Percentiles rank a stretch among this genome's conserved stretches.
phyloP scores from a whole-genome alignment of 2,888 invertebrate genomes.

The Aplocera efformata region DNA sequence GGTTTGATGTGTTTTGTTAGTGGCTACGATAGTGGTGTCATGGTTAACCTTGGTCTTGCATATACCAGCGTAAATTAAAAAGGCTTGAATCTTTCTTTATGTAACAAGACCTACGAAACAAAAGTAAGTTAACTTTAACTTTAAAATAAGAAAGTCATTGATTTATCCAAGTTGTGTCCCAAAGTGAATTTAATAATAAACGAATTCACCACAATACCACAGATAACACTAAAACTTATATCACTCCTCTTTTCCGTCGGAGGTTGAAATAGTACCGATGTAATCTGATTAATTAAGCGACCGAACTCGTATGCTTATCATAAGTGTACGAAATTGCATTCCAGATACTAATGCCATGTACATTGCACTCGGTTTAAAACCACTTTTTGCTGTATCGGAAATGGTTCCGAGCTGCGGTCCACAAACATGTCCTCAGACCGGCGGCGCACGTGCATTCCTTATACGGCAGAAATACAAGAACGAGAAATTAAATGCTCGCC shows the following conservation, averaged over 20 bases:
- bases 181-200: too few species aligned
- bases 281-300: constrained; percentile 17
- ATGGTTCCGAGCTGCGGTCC: constrained; percentile 30
- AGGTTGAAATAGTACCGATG: background rate
- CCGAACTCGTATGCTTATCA: constrained; percentile 21
- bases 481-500: constrained; percentile 67
- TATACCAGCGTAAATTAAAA: too few species aligned
- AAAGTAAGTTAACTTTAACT: constrained; percentile 3
- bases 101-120: too few species aligned
- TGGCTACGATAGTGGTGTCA: too few species aligned
- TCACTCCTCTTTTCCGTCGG: too few species aligned
- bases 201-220: too few species aligned
- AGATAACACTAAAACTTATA: too few species aligned
- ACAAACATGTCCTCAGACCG: constrained; percentile 40
- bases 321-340: constrained; percentile 26
- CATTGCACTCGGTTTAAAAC: constrained; percentile 26
- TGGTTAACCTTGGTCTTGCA: too few species aligned
- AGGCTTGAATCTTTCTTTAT: too few species aligned
- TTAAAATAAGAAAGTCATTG: background rate
- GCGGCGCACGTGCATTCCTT: constrained; percentile 67
- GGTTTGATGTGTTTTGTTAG: too few species aligned
- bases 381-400: constrained; percentile 33
- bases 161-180: too few species aligned
- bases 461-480: constrained; percentile 71
- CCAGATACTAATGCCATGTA: constrained; percentile 20